These are phyloP conservation scores for Nemurella pictetii DNA, from an alignment of 2,888 invertebrate genomes.

Conservation along the genomic window DNA sequence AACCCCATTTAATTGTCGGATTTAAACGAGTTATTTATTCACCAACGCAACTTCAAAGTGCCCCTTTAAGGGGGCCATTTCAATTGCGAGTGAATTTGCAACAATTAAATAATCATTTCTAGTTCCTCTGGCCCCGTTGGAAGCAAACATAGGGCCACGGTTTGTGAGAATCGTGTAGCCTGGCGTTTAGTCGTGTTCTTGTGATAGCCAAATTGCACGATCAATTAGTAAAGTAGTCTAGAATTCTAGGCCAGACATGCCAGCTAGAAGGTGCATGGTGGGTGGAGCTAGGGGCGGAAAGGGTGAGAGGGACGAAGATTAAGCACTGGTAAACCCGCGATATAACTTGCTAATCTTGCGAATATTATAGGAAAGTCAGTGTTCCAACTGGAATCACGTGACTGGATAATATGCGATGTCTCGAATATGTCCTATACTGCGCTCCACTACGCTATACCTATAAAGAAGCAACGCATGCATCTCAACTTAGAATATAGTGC, in stretches of 20 bases:
- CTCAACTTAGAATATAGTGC: not conserved
- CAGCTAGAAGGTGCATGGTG: not conserved
- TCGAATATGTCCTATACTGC: not conserved
- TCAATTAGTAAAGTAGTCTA: constrained; percentile 13
- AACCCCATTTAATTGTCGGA: not conserved
- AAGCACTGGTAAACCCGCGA: constrained; percentile 1
- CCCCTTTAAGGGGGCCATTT: not conserved
- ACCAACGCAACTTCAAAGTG: not conserved
- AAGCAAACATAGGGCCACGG: not conserved
- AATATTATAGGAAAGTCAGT: constrained; percentile 7
- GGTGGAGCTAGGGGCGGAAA: not conserved
- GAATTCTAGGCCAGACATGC: constrained; percentile 4
- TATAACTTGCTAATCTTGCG: not conserved
- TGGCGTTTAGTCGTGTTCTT: not conserved
- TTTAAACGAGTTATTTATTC: not conserved
- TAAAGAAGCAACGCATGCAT: not conserved
- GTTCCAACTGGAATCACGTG: constrained; percentile 1
- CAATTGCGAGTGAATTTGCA: not conserved
- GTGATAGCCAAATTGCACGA: constrained; percentile 8
- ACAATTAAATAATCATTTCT: not conserved
- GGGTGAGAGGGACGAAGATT: not conserved
- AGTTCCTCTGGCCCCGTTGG: not conserved
- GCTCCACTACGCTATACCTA: not conserved
- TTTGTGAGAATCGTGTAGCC: not conserved
- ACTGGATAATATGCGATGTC: constrained; percentile 4